These are phyloP conservation scores for Amphiura filiformis DNA, from an alignment of 35 echinoderm and acorn worm species.

Conservation along the genomic window DNA sequence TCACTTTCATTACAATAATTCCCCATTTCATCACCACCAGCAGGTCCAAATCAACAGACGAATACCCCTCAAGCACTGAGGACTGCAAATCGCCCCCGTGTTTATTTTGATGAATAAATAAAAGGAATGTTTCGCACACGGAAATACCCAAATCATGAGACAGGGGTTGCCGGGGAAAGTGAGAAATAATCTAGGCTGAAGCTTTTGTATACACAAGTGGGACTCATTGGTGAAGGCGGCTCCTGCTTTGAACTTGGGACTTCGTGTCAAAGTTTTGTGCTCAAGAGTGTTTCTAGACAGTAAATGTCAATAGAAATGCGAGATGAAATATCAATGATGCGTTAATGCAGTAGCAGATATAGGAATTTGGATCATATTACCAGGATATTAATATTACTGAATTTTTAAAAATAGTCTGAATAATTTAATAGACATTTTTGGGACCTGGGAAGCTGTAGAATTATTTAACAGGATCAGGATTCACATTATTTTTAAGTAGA, in stretches of 20 bases:
- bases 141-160: background rate
- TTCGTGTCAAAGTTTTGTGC: background rate
- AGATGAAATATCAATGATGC: too few species aligned
- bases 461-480: too few species aligned
- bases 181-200: background rate
- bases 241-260: background rate
- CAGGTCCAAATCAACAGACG: background rate
- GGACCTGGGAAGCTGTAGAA: too few species aligned
- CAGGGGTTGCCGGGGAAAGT: background rate
- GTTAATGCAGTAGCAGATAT: too few species aligned
- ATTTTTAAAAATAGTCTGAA: too few species aligned
- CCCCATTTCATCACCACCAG: background rate
- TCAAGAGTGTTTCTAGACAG: background rate
- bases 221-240: background rate
- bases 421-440: too few species aligned
- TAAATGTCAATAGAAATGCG: too few species aligned
- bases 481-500: too few species aligned
- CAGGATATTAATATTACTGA: too few species aligned
- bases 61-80: background rate
- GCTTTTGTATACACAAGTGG: background rate
- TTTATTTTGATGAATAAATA: constrained; percentile 6
- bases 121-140: background rate
- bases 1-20: background rate
- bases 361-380: too few species aligned
- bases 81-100: background rate